A percentile compares a stretch with the other conserved stretches of the same genome.
Evolutionary conservation across 2,113 vertebrate genomes (phyloP).

Genomic region (rabbit (Oryctolagus cuniculus)): DNA sequence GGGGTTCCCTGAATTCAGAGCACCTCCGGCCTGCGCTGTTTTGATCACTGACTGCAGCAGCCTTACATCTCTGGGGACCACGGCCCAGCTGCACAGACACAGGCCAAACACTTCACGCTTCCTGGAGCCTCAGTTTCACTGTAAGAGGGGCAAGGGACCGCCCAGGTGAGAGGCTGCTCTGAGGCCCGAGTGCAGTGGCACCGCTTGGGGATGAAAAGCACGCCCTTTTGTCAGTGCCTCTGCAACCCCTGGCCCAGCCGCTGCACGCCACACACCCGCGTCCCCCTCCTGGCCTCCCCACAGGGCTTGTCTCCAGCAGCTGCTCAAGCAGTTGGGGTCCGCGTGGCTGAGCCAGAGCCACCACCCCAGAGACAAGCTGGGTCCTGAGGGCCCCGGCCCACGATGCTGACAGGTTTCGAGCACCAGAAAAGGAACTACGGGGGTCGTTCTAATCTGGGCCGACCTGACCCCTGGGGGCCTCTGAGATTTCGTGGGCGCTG

Average conservation of each 20-base stretch:
- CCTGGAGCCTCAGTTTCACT: background rate
- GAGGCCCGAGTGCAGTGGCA: background rate
- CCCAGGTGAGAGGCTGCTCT: background rate
- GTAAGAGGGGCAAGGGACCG: background rate
- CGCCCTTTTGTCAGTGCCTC: background rate
- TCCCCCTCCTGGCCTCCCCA: background rate
- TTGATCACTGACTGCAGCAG: background rate
- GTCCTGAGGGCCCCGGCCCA: background rate
- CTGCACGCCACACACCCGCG: background rate
- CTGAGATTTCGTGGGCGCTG: background rate
- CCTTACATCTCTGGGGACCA: constrained; percentile 31
- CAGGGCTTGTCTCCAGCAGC: background rate
- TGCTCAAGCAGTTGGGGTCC: background rate
- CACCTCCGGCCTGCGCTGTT: background rate
- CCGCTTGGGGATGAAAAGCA: background rate
- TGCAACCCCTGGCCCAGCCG: background rate
- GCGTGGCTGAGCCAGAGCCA: background rate
- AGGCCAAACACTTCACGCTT: constrained; percentile 4
- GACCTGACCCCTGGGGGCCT: background rate
- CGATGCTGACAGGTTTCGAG: background rate
- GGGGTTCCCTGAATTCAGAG: background rate
- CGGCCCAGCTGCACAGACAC: background rate
- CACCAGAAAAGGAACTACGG: background rate
- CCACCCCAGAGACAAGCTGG: background rate
- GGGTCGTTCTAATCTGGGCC: background rate